A percentile compares a stretch with the other conserved stretches of the same genome.
Conservation (phyloP, 2,797 vertebrate genomes). For the Ispidina picta region DNA sequence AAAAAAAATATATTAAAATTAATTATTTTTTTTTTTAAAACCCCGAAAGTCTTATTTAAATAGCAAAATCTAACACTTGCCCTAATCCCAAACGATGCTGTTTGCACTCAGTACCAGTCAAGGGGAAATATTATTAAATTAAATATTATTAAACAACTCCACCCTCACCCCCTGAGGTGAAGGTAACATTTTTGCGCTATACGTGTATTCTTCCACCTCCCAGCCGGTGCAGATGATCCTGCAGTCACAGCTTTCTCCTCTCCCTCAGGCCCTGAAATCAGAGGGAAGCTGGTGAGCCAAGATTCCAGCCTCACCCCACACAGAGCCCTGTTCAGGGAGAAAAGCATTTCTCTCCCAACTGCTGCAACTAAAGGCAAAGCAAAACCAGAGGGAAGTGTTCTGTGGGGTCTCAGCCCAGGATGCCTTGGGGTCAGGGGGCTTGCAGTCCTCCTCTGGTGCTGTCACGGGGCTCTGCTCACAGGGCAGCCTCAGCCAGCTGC, state of each 20-base stretch:
- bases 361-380: not conserved
- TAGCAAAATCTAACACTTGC: not conserved
- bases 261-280: not conserved
- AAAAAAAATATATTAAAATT: not conserved
- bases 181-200: not conserved
- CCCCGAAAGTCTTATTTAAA: not conserved
- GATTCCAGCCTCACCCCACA: not conserved
- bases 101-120: not conserved
- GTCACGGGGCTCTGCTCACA: not conserved
- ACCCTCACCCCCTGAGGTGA: not conserved
- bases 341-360: not conserved
- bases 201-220: constrained; percentile 17
- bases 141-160: constrained; percentile 11
- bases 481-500: not conserved
- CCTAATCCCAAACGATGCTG: not conserved
- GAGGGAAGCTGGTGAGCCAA: not conserved
- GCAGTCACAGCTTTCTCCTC: constrained; percentile 8
- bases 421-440: not conserved
- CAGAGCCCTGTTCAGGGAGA: not conserved
- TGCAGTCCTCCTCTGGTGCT: not conserved
- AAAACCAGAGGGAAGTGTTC: not conserved
- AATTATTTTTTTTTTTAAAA: not conserved
- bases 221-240: not conserved
- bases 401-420: not conserved
- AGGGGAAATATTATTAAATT: not conserved